phyloP scores from a whole-genome alignment of 2,797 vertebrate genomes.

The Coilia nasus region DNA sequence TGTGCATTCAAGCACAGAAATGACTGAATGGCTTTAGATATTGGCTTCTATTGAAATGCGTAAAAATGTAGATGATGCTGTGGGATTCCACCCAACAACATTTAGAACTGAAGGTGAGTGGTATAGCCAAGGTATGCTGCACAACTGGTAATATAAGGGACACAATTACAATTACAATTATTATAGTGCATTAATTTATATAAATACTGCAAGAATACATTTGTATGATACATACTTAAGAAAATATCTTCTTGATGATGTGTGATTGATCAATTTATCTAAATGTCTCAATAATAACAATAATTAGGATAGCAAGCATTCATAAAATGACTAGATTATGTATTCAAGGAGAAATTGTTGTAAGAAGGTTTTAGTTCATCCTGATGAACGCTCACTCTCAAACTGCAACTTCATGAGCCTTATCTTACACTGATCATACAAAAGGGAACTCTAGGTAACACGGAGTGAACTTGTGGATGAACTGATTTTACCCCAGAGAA shows the following conservation, averaged over 20 bases:
- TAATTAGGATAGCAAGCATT: background rate
- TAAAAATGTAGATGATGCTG: background rate
- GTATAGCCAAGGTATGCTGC: too few species aligned
- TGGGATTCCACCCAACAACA: too few species aligned
- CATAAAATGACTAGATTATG: background rate
- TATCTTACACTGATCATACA: background rate
- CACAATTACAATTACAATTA: too few species aligned
- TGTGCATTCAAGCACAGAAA: background rate
- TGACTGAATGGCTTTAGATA: too few species aligned
- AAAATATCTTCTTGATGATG: too few species aligned
- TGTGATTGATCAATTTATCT: background rate
- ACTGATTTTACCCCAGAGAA: background rate
- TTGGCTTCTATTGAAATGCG: background rate
- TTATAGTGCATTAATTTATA: too few species aligned
- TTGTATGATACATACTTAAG: too few species aligned
- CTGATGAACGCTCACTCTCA: background rate
- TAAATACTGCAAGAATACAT: too few species aligned
- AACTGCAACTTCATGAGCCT: background rate
- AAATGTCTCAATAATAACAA: background rate
- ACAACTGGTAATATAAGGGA: too few species aligned
- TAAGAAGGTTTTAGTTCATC: background rate
- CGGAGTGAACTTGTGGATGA: background rate
- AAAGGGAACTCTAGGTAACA: background rate
- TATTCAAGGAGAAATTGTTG: background rate
- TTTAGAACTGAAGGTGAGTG: too few species aligned